phyloP scores from a whole-genome alignment of 2,888 invertebrate genomes.

The Apomyelois bistriatella region DNA sequence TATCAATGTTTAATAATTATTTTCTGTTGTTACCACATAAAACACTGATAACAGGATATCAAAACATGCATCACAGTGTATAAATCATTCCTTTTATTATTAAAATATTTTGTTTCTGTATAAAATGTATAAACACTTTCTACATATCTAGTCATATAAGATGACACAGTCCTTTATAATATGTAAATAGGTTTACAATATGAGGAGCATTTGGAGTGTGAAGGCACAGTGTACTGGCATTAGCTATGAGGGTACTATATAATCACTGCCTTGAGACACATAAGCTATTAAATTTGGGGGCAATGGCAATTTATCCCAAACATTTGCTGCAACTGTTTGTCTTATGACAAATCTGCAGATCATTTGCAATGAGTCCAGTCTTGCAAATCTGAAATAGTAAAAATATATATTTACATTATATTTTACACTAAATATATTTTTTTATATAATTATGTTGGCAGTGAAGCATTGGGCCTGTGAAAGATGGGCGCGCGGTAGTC shows the following conservation, averaged over 20 bases:
- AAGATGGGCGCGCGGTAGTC: too few relatives aligned
- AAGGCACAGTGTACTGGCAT: conserved; percentile 43
- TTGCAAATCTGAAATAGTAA: conserved; percentile 81
- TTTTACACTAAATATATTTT: too few relatives aligned
- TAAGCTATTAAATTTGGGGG: conserved; percentile 73
- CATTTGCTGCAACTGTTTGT: conserved; percentile 83
- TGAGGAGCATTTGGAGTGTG: conserved; percentile 31
- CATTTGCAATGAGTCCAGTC: conserved; percentile 83
- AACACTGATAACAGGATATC: conserved; percentile 18
- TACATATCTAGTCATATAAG: conserved; percentile 27
- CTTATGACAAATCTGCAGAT: conserved; percentile 87
- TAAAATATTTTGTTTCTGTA: conserved; percentile 52
- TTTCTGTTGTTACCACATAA: neutral
- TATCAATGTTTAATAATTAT: conserved; percentile 12
- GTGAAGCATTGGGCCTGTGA: too few relatives aligned
- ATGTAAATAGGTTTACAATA: conserved; percentile 32
- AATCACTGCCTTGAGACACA: conserved; percentile 70
- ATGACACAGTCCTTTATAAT: conserved; percentile 24
- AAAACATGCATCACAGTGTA: conserved; percentile 31
- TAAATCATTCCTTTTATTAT: conserved; percentile 44
- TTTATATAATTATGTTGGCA: too few relatives aligned
- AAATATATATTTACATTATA: too few relatives aligned
- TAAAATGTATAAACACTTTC: conserved; percentile 55
- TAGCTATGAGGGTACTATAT: conserved; percentile 64
- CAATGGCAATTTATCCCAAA: conserved; percentile 84